Percentiles rank a stretch among this genome's conserved stretches.
These are phyloP conservation scores for Harpalus rufipes DNA, from an alignment of 2,888 invertebrate species.

Conservation along the genomic window DNA sequence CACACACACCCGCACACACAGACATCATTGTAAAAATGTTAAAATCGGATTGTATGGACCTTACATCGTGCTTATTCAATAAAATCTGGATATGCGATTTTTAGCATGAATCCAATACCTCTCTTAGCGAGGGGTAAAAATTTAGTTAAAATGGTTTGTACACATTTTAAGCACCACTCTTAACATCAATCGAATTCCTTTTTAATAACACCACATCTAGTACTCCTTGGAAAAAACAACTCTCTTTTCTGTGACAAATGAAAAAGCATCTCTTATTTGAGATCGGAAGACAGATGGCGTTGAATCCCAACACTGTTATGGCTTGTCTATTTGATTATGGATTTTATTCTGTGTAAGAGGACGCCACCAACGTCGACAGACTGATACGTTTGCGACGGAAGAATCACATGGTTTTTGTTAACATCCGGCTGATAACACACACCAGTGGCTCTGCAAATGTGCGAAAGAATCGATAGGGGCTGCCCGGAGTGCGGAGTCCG, in stretches of 20 bases:
- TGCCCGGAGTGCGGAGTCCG: no score
- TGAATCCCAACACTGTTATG: not conserved
- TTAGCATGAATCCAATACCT: no score
- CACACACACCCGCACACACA: no score
- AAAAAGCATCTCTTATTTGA: not conserved
- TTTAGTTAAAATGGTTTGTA: no score
- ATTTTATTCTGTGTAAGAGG: not conserved
- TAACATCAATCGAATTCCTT: no score
- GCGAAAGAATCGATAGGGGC: not conserved
- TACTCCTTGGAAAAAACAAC: not conserved
- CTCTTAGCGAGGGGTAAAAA: no score
- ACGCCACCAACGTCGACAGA: not conserved
- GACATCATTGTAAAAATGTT: no score
- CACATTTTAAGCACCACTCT: no score
- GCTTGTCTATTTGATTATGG: conserved; percentile 28
- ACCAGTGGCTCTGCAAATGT: not conserved
- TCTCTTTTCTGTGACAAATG: not conserved
- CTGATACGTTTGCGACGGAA: conserved; percentile 11
- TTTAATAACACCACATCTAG: no score
- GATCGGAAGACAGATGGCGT: not conserved
- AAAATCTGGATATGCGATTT: no score
- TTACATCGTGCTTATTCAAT: no score
- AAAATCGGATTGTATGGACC: no score
- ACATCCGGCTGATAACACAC: not conserved
- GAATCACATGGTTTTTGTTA: conserved; percentile 18